Conservation (phyloP, 64 coral and sea anemone species). For the Catalaphyllia jardinei region DNA sequence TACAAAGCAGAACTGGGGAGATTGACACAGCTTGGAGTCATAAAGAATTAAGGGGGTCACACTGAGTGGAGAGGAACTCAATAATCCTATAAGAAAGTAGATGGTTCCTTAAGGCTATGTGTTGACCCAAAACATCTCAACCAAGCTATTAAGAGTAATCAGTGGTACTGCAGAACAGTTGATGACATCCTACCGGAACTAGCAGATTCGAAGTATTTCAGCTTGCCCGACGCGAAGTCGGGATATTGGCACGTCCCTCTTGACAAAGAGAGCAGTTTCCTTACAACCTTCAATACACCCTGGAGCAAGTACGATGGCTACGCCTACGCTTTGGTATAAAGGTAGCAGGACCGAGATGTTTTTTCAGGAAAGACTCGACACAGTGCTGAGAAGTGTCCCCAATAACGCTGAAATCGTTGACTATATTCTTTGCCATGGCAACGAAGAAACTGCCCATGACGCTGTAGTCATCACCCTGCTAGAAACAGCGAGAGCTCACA, state of each 20-base stretch:
- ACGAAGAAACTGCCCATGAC: slow-evolving; percentile 44
- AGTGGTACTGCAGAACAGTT: slow-evolving; percentile 25
- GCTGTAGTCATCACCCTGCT: slow-evolving; percentile 11
- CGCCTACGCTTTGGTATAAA: neutral
- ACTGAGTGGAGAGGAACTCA: slow-evolving; percentile 39
- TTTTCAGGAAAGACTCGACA: slow-evolving; percentile 18
- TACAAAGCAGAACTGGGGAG: slow-evolving; percentile 58
- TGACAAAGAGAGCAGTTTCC: too few relatives aligned
- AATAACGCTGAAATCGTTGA: neutral
- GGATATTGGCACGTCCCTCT: too few relatives aligned
- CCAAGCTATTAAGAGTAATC: slow-evolving; percentile 2
- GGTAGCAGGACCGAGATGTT: slow-evolving; percentile 13
- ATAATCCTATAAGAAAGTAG: neutral
- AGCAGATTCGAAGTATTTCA: neutral
- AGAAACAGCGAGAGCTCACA: slow-evolving; percentile 39
- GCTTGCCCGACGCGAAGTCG: too few relatives aligned
- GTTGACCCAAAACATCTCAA: slow-evolving; percentile 23
- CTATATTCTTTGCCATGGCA: slow-evolving; percentile 13
- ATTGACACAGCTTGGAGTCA: slow-evolving; percentile 59
- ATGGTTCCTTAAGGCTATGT: slow-evolving; percentile 37
- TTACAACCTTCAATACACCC: slow-evolving; percentile 17
- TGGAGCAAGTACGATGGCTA: slow-evolving; percentile 18
- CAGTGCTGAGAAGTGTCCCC: slow-evolving; percentile 9
- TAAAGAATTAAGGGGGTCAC: slow-evolving; percentile 46
- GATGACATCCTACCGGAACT: slow-evolving; percentile 18